Evolutionary conservation across 2,113 vertebrate genomes (phyloP).

Genomic region (Psophia crepitans): DNA sequence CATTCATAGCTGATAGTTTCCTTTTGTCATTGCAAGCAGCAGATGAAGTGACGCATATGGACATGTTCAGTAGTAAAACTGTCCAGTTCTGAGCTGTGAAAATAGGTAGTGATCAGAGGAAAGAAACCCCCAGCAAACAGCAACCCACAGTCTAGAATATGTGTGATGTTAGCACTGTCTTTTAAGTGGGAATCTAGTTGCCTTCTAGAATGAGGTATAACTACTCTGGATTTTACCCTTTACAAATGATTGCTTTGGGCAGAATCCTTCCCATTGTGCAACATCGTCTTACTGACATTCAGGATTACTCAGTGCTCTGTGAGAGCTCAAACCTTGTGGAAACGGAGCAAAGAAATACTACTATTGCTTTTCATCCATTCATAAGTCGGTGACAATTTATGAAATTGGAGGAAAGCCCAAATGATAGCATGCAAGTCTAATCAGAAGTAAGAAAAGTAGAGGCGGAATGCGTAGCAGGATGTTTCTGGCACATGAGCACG

Average conservation of each 20-base stretch:
- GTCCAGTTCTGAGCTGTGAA: background rate
- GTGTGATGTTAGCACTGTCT: background rate
- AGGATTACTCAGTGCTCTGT: background rate
- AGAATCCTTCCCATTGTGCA: background rate
- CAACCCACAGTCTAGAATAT: background rate
- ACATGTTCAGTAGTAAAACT: background rate
- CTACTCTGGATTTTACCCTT: background rate
- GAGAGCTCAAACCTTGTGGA: background rate
- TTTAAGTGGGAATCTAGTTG: background rate
- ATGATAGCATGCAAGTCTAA: background rate
- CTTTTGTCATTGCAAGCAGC: background rate
- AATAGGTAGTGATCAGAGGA: background rate
- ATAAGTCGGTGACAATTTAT: background rate
- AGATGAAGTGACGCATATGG: background rate
- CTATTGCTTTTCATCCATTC: background rate
- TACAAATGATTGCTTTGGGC: background rate
- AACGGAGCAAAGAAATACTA: background rate
- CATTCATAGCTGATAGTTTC: background rate
- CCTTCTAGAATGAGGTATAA: background rate
- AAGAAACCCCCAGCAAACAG: too few relatives aligned
- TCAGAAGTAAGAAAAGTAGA: background rate
- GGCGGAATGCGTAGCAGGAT: background rate
- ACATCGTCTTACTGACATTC: background rate
- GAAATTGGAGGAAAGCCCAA: background rate
- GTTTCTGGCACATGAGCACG: background rate